Evolutionary conservation across 1,140 invertebrate species (phyloP), one percentile per base, ranked within the genome.

Genomic region (Drosophila nigromelanica): DNA sequence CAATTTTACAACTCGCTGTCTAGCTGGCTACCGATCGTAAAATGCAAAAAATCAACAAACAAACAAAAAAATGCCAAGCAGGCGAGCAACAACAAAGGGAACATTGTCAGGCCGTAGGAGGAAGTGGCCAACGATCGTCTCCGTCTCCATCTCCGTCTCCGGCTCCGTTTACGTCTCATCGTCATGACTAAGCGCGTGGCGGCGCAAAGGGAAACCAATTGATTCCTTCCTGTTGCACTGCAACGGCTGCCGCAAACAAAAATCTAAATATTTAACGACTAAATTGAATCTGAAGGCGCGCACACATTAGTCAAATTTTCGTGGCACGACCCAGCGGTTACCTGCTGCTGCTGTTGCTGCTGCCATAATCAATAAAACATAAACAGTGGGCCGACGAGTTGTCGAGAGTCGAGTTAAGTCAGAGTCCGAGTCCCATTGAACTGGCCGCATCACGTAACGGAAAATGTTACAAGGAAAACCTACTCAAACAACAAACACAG

Each of bases 191-290:
- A 42, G 60, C 58, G 60, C 58, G 15, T 35, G 6, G 33, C 33
- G 14, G 37, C 14, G 76, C 61, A 73, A 73, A 69, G 81, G 82
- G 76, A 78, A 79, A 82, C 78, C 83, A 86, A 86, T 86, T 86
- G 82, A 89, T 86, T 86, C 82, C 82, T 86, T 86, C 82, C 82
- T 86, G 82, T 82, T 78, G 66, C 72, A 47, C 42, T 55, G 18
- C 12, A 69, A 66, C 62, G 48, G 24, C 1, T 27, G 27, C 27
- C 70, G 63, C 60, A 64, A 77, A 73, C 63, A 86, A 89, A 86
- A 86, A 86, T 86, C 82, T 86, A 86, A 86, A 86, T 86, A 89
- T 89, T 86, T 86, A 86, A 86, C 82, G 68, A 89, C 83, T 86
- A 82, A 86, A 86, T 86, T 86, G 83, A 87, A 86, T 79, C 71